phyloP scores from a whole-genome alignment of 1,140 invertebrate species.

The Andricus grossulariae region DNA sequence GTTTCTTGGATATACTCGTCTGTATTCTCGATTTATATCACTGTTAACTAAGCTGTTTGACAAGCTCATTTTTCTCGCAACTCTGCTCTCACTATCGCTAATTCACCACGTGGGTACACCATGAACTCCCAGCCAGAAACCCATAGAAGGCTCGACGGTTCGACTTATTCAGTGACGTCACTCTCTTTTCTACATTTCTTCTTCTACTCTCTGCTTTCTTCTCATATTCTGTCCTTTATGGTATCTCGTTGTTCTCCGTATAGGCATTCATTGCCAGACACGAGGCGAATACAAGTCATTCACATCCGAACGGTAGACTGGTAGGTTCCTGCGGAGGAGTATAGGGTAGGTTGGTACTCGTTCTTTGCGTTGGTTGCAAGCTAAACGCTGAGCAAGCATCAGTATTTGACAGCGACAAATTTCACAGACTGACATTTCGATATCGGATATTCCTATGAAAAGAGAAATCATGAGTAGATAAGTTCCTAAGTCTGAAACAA shows the following conservation, averaged over 20 bases:
- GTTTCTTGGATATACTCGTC: too few species aligned
- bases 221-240: constrained; percentile 44
- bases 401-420: constrained; percentile 33
- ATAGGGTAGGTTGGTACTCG: constrained; percentile 51
- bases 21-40: background rate
- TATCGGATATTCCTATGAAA: background rate
- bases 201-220: constrained; percentile 12
- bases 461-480: background rate
- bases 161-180: constrained; percentile 60
- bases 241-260: constrained; percentile 55
- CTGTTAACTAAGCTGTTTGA: constrained; percentile 18
- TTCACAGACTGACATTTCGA: background rate
- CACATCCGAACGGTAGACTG: constrained; percentile 48
- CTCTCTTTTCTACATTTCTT: constrained; percentile 41
- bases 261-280: constrained; percentile 49
- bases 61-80: constrained; percentile 8
- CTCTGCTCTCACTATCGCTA: constrained; percentile 14
- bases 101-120: constrained; percentile 46
- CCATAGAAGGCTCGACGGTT: constrained; percentile 59
- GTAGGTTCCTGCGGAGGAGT: constrained; percentile 57
- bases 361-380: constrained; percentile 50
- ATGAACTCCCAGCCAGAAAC: constrained; percentile 45
- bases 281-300: constrained; percentile 48
- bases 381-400: constrained; percentile 37
- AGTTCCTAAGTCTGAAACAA: too few species aligned